Conservation (phyloP, 2,888 invertebrate genomes). For the Sarcophaga rosellei region DNA sequence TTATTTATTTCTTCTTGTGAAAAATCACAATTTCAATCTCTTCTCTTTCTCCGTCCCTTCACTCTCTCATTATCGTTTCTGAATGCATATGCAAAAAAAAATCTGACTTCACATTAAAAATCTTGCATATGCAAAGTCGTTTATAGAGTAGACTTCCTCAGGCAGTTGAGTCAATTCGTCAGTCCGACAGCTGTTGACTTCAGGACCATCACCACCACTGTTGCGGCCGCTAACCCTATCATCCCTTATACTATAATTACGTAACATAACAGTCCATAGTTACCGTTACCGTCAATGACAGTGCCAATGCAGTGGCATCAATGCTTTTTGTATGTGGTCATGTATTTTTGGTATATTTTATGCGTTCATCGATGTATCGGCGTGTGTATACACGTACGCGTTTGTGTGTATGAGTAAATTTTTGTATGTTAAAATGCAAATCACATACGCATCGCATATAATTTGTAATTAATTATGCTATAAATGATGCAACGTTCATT, state of each 20-base stretch:
- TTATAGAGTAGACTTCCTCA: too few species aligned
- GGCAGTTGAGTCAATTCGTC: background rate
- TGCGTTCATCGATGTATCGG: background rate
- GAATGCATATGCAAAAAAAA: too few species aligned
- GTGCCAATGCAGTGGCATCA: conserved; percentile 32
- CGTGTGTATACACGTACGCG: background rate
- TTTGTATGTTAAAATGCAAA: conserved; percentile 57
- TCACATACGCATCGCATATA: conserved; percentile 71
- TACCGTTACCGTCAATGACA: background rate
- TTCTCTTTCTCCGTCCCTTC: too few species aligned
- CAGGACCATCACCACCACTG: conserved; percentile 1
- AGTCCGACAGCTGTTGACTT: conserved; percentile 1
- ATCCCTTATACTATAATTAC: background rate
- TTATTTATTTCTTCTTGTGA: too few species aligned
- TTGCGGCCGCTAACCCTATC: background rate
- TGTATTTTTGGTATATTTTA: conserved; percentile 52
- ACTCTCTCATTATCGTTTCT: too few species aligned
- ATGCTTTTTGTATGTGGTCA: conserved; percentile 51
- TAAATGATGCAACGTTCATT: conserved; percentile 71
- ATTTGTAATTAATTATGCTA: conserved; percentile 79
- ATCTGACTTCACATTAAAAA: too few species aligned
- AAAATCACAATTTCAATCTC: too few species aligned
- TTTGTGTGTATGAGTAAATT: conserved; percentile 33
- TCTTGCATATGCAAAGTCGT: too few species aligned
- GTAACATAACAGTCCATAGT: background rate